These are phyloP conservation scores for Sinocyclocheilus anshuiensis DNA, from an alignment of 2,113 vertebrate genomes.

Conservation along the genomic window DNA sequence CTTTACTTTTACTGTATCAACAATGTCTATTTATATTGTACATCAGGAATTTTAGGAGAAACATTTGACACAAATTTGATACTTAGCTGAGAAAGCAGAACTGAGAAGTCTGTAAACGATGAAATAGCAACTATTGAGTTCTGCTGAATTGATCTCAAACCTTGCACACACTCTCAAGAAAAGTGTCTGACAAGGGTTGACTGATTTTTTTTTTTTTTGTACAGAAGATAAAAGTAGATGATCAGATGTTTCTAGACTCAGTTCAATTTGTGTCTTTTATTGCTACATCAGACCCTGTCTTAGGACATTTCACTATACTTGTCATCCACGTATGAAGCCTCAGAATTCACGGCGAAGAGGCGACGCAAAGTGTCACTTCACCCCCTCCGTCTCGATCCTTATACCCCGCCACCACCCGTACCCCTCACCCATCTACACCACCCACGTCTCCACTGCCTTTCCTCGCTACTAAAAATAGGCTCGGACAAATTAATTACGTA, in stretches of 20 bases:
- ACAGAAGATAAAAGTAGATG: neutral
- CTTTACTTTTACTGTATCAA: neutral
- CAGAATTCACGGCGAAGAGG: neutral
- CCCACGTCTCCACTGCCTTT: conserved; percentile 35
- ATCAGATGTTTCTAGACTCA: neutral
- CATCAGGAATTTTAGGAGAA: neutral
- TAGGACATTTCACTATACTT: neutral
- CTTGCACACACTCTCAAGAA: neutral
- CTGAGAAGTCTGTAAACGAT: neutral
- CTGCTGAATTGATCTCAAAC: neutral
- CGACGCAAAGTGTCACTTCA: neutral
- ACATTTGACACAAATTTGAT: neutral
- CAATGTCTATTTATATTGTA: neutral
- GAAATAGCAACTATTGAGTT: neutral
- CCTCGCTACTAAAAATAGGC: conserved; percentile 68
- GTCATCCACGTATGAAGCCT: neutral
- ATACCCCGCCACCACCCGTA: conserved; percentile 1
- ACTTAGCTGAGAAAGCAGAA: neutral
- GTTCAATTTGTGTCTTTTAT: neutral
- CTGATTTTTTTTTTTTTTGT: neutral
- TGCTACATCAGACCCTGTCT: neutral
- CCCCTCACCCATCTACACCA: conserved; percentile 35
- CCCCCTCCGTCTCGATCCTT: conserved; percentile 9
- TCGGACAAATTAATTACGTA: conserved; percentile 68
- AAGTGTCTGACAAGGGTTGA: neutral